Base-by-base conservation (phyloP, 2,888 invertebrate species). In the Cyaniris semiargus region DNA sequence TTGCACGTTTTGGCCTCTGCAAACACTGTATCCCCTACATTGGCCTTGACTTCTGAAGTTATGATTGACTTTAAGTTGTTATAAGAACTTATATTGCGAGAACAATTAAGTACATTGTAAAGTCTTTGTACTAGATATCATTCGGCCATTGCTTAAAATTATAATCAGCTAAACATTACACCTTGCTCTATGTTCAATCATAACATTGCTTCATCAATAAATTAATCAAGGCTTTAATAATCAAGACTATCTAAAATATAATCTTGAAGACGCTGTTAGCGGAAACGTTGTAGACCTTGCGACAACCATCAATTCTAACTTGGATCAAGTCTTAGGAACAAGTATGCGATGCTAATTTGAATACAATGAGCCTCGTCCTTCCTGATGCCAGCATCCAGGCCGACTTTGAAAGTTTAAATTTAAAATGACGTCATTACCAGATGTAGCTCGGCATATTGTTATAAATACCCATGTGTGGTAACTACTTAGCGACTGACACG, bases 391-490 rank as follows among this genome's bases (percentile, higher is more conserved):
- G 38, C 38, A 38, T 71, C 38, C 71, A 38, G 23, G 34, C 4
- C n/a, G 21, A 38, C n/a, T 10, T 34, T 38, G 18, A 5, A 53
- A 18, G 18, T 38, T n/a, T 21, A 71, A 38, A 74, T 53, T 27
- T 27, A 48, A 48, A 44, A 18, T 53, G 74, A 74, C 74, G 31
- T 74, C 74, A 74, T 44, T 21, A 44, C 48, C 74, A 74, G 74
- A 74, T 74, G 74, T 74, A 1, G 44, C 23, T 23, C 4, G 15
- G 44, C 72, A 15, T 44, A n/a, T n/a, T n/a, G 72, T 72, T 44
- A 23, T 44, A 72, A 44, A 74, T 27, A 74, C 53, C 74, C 74
- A 74, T 74, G 74, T 74, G 74, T 74, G 74, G 53, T 53, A 74
- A 74, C 27, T 66, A 66, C 27, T 66, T 66, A 66, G 66, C 66